A percentile compares a stretch with the other conserved stretches of the same genome.
phyloP scores from a whole-genome alignment of 2,888 invertebrate species.

The Brachyptera risi region DNA sequence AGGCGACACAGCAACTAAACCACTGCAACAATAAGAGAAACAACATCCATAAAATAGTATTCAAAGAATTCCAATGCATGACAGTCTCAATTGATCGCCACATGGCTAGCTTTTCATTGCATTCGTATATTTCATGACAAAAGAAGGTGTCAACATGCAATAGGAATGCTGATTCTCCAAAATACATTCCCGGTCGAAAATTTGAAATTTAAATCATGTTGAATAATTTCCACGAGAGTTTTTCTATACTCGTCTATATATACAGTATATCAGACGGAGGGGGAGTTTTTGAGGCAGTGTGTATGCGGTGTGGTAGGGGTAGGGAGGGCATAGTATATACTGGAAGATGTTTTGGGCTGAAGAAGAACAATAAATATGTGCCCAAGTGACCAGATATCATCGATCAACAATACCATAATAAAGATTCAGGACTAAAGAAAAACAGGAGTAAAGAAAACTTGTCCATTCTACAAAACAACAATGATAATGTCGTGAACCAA shows the following conservation, averaged over 20 bases:
- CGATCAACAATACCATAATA: background rate
- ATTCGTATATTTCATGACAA: slow-evolving; percentile 10
- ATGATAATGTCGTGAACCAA: background rate
- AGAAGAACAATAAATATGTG: slow-evolving; percentile 15
- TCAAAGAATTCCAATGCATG: background rate
- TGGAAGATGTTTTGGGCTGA: slow-evolving; percentile 5
- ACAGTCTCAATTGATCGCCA: background rate
- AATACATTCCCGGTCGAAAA: slow-evolving; percentile 5
- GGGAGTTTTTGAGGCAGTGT: background rate
- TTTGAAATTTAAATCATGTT: slow-evolving; percentile 18
- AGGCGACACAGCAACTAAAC: no score
- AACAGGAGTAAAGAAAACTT: background rate
- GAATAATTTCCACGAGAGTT: slow-evolving; percentile 10
- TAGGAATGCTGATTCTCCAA: slow-evolving; percentile 11
- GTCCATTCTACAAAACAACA: background rate
- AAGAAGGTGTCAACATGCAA: slow-evolving; percentile 14
- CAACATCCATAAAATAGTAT: background rate
- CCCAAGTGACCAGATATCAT: slow-evolving; percentile 10
- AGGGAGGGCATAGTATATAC: background rate
- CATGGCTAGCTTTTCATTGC: background rate
- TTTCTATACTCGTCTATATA: no score
- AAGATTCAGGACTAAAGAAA: background rate
- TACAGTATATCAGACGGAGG: no score
- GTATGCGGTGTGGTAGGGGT: background rate
- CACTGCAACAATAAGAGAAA: no score